Evolutionary conservation across 1,140 invertebrate species (phyloP).

Genomic region (Neoseiulus cucumeris): DNA sequence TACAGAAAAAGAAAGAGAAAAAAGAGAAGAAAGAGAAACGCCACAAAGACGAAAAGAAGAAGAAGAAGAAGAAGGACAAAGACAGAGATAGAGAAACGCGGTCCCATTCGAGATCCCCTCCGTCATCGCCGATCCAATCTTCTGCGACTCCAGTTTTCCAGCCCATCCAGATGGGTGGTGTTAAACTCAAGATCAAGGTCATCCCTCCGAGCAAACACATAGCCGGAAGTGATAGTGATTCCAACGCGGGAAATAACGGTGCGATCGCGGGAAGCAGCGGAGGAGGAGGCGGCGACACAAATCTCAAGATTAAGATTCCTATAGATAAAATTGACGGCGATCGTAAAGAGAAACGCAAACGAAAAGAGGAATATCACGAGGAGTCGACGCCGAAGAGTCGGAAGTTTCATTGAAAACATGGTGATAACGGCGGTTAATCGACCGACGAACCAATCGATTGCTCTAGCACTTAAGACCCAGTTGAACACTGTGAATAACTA

Average conservation of each 20-base stretch:
- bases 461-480: no score
- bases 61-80: conserved; percentile 31
- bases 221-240: not conserved
- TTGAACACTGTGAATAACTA: no score
- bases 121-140: conserved; percentile 21
- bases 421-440: no score
- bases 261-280: not conserved
- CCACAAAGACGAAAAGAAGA: conserved; percentile 35
- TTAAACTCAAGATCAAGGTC: not conserved
- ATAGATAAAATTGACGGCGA: not conserved
- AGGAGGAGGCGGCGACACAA: not conserved
- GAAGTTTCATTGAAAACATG: no score
- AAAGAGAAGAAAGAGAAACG: conserved; percentile 31
- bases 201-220: not conserved
- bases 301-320: conserved; percentile 1
- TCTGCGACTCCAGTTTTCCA: conserved; percentile 21
- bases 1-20: conserved; percentile 30
- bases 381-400: not conserved
- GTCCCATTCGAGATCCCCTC: conserved; percentile 43
- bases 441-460: no score
- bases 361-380: not conserved
- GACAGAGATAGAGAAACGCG: conserved; percentile 24
- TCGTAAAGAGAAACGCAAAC: conserved; percentile 4
- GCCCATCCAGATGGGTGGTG: conserved; percentile 13
- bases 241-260: not conserved